Conservation (phyloP, 2,797 vertebrate genomes). For the Parambassis ranga region DNA sequence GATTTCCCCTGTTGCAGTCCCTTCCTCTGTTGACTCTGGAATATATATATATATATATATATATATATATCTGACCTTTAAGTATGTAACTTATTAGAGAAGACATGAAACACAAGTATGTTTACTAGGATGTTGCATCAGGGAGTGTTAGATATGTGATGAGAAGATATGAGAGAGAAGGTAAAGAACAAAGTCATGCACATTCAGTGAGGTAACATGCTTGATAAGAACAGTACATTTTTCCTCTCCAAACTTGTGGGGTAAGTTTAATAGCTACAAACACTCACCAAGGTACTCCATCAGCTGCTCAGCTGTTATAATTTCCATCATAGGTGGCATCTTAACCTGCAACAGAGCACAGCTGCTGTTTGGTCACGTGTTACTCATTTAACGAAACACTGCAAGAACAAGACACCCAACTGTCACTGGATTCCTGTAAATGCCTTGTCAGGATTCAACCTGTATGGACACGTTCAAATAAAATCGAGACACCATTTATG, state of each 20-base stretch:
- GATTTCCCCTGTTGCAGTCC: conserved; percentile 50
- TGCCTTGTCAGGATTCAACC: neutral
- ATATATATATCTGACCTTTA: conserved; percentile 19
- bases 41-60: neutral
- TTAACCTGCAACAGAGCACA: conserved; percentile 87
- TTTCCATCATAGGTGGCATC: conserved; percentile 99
- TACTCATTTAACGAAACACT: neutral
- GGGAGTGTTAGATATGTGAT: no score
- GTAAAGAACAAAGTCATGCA: neutral
- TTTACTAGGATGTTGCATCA: conserved; percentile 18
- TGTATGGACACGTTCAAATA: neutral
- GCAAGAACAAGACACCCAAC: neutral
- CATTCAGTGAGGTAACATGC: neutral
- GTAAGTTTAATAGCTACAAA: neutral
- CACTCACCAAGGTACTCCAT: conserved; percentile 99
- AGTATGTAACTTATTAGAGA: conserved; percentile 8
- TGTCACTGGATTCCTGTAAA: neutral
- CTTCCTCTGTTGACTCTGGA: conserved; percentile 35
- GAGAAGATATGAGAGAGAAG: no score
- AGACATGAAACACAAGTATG: conserved; percentile 29
- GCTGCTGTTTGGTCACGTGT: neutral
- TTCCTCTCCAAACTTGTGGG: neutral
- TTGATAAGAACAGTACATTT: neutral
- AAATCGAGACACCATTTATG: neutral
- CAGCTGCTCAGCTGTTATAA: conserved; percentile 97